Conservation (phyloP, 2,113 vertebrate genomes). For the Cygnus atratus region DNA sequence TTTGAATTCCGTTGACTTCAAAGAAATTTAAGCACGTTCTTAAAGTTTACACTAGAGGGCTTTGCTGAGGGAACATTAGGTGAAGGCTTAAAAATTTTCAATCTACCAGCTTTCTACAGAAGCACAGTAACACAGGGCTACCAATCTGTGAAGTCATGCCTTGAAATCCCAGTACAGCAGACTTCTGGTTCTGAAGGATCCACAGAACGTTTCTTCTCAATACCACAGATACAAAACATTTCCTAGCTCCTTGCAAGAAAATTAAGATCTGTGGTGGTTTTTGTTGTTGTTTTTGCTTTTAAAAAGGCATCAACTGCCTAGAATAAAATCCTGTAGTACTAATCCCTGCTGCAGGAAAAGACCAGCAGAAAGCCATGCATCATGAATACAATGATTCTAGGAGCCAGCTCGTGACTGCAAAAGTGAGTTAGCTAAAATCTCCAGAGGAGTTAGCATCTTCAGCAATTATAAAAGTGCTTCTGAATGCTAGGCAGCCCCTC, state of each 20-base stretch:
- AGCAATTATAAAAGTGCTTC: not conserved
- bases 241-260: not conserved
- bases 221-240: not conserved
- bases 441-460: not conserved
- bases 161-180: not conserved
- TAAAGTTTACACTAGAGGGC: not conserved
- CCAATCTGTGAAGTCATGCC: not conserved
- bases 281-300: not conserved
- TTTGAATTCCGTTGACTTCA: not conserved
- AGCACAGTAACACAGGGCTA: not conserved
- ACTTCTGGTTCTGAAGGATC: not conserved
- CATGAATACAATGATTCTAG: not conserved
- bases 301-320: not conserved
- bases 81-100: not conserved
- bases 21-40: not conserved
- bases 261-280: not conserved
- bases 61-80: not conserved
- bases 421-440: not conserved
- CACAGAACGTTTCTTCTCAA: not conserved
- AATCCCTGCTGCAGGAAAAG: not conserved
- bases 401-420: not conserved
- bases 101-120: not conserved
- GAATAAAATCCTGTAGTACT: not conserved
- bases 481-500: not conserved
- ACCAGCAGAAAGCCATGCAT: not conserved